These are phyloP conservation scores for Macrotus californicus DNA, from an alignment of 2,113 vertebrate species.

Conservation along the genomic window DNA sequence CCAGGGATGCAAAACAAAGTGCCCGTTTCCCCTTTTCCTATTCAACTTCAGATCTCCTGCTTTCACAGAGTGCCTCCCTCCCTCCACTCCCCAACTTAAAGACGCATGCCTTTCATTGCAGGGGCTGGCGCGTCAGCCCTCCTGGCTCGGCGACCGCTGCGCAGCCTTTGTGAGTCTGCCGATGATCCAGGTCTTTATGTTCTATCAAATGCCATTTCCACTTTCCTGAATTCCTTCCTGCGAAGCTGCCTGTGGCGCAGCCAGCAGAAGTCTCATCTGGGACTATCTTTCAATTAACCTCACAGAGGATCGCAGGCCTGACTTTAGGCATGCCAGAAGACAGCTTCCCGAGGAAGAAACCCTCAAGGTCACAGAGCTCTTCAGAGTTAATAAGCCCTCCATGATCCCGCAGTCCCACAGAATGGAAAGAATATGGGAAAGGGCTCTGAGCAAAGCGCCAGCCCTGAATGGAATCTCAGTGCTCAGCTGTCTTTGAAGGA, in stretches of 20 bases:
- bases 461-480: accelerated
- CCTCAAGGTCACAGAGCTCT: background rate
- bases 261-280: background rate
- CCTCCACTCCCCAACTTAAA: background rate
- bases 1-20: background rate
- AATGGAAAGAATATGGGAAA: accelerated
- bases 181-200: background rate
- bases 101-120: background rate
- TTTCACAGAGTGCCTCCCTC: background rate
- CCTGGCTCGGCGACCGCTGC: background rate
- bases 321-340: background rate
- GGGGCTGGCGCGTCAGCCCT: accelerated
- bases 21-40: background rate
- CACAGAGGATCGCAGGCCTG: background rate
- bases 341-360: background rate
- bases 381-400: background rate
- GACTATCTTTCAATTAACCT: conserved; percentile 2
- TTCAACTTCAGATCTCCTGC: background rate
- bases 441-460: background rate
- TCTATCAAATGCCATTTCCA: background rate
- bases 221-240: background rate
- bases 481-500: background rate
- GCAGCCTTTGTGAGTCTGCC: background rate
- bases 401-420: background rate
- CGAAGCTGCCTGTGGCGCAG: background rate